Conservation (phyloP, 2,888 invertebrate genomes). For the Dryadula phaetusa region DNA sequence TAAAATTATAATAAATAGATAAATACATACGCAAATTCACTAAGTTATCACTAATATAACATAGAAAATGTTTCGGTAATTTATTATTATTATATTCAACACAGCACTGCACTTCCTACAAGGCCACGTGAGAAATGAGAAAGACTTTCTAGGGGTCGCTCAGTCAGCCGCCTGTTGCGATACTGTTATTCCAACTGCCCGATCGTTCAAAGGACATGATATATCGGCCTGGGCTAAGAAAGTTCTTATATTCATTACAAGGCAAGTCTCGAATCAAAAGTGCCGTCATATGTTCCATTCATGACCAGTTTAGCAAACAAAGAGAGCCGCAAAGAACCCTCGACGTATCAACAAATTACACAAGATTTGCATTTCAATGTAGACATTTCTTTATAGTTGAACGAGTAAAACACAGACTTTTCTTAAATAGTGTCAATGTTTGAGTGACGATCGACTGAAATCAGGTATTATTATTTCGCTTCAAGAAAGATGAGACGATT, state of each 20-base stretch:
- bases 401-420: slow-evolving; percentile 70
- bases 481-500: slow-evolving; percentile 49
- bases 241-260: slow-evolving; percentile 59
- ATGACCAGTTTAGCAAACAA: slow-evolving; percentile 74
- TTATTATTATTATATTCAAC: slow-evolving; percentile 22
- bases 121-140: slow-evolving; percentile 48
- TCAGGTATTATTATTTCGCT: slow-evolving; percentile 54
- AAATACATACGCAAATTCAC: slow-evolving; percentile 16
- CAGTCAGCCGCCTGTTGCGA: slow-evolving; percentile 52
- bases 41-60: neutral
- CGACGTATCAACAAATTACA: slow-evolving; percentile 83
- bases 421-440: slow-evolving; percentile 72
- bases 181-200: slow-evolving; percentile 74
- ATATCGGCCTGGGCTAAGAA: slow-evolving; percentile 66
- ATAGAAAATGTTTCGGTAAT: slow-evolving; percentile 5
- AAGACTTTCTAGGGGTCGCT: slow-evolving; percentile 49
- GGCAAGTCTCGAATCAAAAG: slow-evolving; percentile 67
- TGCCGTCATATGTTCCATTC: slow-evolving; percentile 77
- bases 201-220: slow-evolving; percentile 62
- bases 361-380: slow-evolving; percentile 78
- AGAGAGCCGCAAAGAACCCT: slow-evolving; percentile 81
- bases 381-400: slow-evolving; percentile 59
- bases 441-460: slow-evolving; percentile 58
- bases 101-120: slow-evolving; percentile 36
- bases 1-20: neutral